Evolutionary conservation across 2,797 vertebrate species (phyloP), one percentile per base, ranked within the genome.

Genomic region (Sebastes steindachneri): DNA sequence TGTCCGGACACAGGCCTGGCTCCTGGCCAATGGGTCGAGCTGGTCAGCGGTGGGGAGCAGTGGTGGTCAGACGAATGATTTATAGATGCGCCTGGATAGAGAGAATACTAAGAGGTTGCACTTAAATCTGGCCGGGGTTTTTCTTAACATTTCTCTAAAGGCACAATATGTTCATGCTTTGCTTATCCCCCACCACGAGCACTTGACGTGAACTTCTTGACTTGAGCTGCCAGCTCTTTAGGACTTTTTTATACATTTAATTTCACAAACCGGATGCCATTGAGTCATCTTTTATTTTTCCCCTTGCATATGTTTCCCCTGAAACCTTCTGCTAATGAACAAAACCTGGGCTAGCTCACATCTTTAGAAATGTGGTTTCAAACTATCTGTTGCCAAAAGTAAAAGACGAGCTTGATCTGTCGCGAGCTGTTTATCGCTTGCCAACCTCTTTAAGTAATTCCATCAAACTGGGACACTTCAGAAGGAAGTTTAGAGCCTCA

Each of bases 1-100:
- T 95, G 95, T 95, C 94, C 94, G 88, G 84, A 96, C 96, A 96
- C 95, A 95, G 95, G 96, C 94, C 86, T 94, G 92, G 94, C 64
- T 79, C 92, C 93, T 88, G 96, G 95, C 97, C 96, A 94, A 91
- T 94, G 92, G 92, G 88, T 90, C 69, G 84, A 87, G 79, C 68
- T 72, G 88, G 86, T 88, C 88, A 90, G 88, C 63, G 53, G 68
- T 79, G 84, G 77, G 83, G 86, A 87, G 80, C 74, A 82, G 79
- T 76, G 57, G 74, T 87, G 88, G 79, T 89, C 92, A 73, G 79
- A 73, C 28, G 72, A 93, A 92, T 96, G 95, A 97, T 97, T 97
- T 96, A 96, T 96, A 92, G 94, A 90, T 14, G 58, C 73, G 65
- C 77, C 77, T 54, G 84, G 92, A 87, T 83, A 77, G 75, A 86